A percentile compares a stretch with the other conserved stretches of the same genome.
These are phyloP conservation scores for Amaurobius ferox DNA, from an alignment of 2,888 invertebrate species.

Conservation along the genomic window DNA sequence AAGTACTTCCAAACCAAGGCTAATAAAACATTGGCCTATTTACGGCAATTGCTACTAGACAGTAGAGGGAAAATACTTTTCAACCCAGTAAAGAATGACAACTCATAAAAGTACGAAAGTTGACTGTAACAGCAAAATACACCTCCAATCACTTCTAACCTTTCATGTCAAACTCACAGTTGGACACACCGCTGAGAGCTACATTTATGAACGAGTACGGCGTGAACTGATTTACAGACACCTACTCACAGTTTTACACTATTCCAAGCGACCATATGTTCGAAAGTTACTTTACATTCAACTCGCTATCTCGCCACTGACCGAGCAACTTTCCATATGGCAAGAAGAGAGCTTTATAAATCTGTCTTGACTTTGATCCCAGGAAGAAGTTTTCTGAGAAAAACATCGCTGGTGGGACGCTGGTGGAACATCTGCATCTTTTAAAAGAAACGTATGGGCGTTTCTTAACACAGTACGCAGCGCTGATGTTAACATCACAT, in stretches of 20 bases:
- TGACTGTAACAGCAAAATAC: no score
- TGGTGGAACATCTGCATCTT: neutral
- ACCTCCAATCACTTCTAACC: neutral
- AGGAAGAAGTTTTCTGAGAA: neutral
- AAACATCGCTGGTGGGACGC: neutral
- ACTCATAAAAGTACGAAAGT: no score
- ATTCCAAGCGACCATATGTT: neutral
- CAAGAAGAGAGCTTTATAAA: neutral
- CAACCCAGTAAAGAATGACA: no score
- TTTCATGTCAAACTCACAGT: neutral
- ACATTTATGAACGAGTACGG: neutral
- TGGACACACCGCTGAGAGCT: neutral
- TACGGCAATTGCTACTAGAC: no score
- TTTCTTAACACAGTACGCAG: neutral
- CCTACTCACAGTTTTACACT: neutral
- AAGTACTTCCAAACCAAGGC: no score
- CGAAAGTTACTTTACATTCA: neutral
- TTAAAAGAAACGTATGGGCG: neutral
- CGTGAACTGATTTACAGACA: constrained; percentile 2
- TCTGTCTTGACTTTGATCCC: neutral
- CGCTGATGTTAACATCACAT: neutral
- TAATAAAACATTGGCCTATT: no score
- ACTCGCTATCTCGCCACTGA: neutral
- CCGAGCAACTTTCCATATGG: neutral
- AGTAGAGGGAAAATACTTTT: no score